Conservation (phyloP, 2,888 invertebrate genomes). For the Chloroclystis v-ata region DNA sequence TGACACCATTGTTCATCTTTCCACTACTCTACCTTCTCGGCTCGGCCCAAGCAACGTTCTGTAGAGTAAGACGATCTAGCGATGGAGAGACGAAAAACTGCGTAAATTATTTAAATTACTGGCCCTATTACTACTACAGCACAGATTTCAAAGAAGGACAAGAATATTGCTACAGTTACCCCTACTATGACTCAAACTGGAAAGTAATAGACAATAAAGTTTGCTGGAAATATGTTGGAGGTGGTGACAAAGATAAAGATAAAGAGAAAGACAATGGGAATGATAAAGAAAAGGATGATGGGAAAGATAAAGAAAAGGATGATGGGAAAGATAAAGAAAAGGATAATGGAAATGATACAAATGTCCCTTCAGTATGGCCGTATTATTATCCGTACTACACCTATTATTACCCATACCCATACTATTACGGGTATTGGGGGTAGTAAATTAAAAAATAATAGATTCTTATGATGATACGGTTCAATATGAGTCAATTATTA, state of each 20-base stretch:
- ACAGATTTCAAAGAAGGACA: neutral
- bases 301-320: neutral
- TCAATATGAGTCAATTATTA: no score
- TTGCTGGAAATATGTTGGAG: neutral
- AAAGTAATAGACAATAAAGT: neutral
- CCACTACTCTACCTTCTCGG: no score
- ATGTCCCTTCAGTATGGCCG: neutral
- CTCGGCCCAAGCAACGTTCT: no score
- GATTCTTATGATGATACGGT: no score
- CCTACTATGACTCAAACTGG: neutral
- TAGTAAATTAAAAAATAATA: no score
- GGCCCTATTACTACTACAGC: no score
- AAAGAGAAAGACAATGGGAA: neutral
- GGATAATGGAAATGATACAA: neutral
- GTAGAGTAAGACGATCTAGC: no score
- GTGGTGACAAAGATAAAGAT: neutral
- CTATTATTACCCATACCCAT: conserved; percentile 14
- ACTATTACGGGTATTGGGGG: conserved; percentile 10
- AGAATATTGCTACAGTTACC: neutral
- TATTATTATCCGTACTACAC: conserved; percentile 27
- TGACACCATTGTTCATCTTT: no score
- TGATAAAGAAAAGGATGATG: neutral
- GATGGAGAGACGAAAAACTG: no score
- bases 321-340: neutral
- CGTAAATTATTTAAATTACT: no score